Conservation (phyloP, 2,797 vertebrate species). For the Cetoscarus ocellatus region DNA sequence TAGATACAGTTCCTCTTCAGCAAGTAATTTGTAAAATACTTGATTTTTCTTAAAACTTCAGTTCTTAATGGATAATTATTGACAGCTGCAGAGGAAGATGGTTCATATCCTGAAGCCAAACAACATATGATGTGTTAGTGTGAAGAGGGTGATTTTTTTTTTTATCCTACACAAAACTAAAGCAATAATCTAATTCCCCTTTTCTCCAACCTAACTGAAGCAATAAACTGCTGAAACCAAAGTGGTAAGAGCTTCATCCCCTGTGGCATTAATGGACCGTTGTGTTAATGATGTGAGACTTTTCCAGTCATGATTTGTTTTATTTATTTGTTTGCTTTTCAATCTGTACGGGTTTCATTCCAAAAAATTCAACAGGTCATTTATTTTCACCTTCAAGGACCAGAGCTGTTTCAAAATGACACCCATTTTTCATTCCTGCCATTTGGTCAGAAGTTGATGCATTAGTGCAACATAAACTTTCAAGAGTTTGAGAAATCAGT, state of each 20-base stretch:
- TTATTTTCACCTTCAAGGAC: neutral
- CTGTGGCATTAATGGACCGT: constrained; percentile 2
- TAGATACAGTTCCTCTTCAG: no score
- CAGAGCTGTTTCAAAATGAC: neutral
- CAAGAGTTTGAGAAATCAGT: no score
- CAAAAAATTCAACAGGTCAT: neutral
- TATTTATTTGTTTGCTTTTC: constrained; percentile 3
- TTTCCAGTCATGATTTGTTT: constrained; percentile 13
- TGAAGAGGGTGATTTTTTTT: constrained; percentile 12
- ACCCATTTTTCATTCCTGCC: neutral
- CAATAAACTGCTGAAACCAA: constrained; percentile 15
- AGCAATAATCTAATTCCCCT: constrained; percentile 16
- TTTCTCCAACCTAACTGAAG: constrained; percentile 9
- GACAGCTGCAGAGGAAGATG: constrained; percentile 13
- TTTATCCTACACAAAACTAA: neutral
- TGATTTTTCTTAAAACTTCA: no score
- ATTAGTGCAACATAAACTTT: no score
- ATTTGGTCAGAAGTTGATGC: neutral
- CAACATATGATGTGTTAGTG: constrained; percentile 16
- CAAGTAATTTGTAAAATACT: neutral
- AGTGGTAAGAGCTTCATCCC: constrained; percentile 7
- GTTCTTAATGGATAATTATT: constrained; percentile 2
- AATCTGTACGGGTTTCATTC: neutral
- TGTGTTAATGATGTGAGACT: constrained; percentile 18
- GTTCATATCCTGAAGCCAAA: constrained; percentile 22